These are phyloP conservation scores for Phalera bucephala DNA, from an alignment of 2,888 invertebrate species.

Conservation along the genomic window DNA sequence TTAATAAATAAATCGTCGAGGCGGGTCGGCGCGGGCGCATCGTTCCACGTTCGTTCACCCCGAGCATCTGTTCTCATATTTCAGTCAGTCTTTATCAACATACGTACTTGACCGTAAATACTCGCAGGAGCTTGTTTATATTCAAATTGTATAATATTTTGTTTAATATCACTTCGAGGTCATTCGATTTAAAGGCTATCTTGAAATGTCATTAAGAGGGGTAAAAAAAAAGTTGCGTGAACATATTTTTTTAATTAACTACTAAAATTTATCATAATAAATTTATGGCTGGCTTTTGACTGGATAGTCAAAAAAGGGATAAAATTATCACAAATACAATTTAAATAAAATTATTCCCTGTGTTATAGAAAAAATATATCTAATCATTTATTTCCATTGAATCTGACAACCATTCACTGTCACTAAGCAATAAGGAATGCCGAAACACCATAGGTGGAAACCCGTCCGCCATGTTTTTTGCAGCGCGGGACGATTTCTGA, in stretches of 20 bases:
- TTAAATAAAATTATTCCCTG: too few relatives aligned
- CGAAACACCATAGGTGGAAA: conserved; percentile 45
- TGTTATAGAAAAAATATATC: too few relatives aligned
- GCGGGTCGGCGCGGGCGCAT: conserved; percentile 46
- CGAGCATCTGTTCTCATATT: conserved; percentile 78
- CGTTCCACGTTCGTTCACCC: conserved; percentile 65
- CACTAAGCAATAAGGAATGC: conserved; percentile 61
- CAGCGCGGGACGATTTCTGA: conserved; percentile 48
- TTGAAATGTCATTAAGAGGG: conserved; percentile 3
- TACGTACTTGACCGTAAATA: conserved; percentile 49
- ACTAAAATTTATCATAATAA: too few relatives aligned
- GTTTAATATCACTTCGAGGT: conserved; percentile 15
- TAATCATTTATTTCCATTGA: too few relatives aligned
- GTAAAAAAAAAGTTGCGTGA: too few relatives aligned
- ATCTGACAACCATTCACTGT: conserved; percentile 43
- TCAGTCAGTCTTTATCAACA: conserved; percentile 65
- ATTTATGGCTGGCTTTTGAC: too few relatives aligned
- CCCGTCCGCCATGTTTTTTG: conserved; percentile 64
- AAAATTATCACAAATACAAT: too few relatives aligned
- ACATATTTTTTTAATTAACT: too few relatives aligned
- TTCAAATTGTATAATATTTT: conserved; percentile 22
- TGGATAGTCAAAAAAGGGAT: too few relatives aligned
- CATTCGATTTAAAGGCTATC: conserved; percentile 29
- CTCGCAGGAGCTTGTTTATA: conserved; percentile 28
- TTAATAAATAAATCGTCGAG: conserved; percentile 57